A percentile compares a stretch with the other conserved stretches of the same genome.
Conservation (phyloP, 2,113 vertebrate species). For the Trogon melanurus region DNA sequence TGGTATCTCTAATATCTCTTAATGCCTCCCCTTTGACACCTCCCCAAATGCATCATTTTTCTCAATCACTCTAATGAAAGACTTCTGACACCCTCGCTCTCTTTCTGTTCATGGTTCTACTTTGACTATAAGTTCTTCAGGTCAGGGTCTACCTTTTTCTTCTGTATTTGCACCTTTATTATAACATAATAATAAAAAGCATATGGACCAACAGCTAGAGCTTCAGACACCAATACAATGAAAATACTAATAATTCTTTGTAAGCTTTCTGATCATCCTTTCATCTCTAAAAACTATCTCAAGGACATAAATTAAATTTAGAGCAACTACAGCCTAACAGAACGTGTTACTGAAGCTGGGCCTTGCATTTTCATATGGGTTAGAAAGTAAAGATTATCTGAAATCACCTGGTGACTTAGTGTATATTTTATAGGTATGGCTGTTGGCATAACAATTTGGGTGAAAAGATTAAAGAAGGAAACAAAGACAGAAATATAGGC, state of each 20-base stretch:
- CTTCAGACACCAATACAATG: neutral
- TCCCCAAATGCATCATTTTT: conserved; percentile 68
- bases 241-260: conserved; percentile 37
- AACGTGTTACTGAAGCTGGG: neutral
- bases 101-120: conserved; percentile 47
- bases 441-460: neutral
- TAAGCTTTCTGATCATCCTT: neutral
- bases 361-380: neutral
- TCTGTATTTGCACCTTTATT: conserved; percentile 12
- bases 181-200: neutral
- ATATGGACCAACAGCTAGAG: conserved; percentile 11
- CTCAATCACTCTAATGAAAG: conserved; percentile 66
- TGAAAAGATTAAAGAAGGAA: neutral
- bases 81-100: conserved; percentile 59
- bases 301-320: neutral
- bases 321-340: neutral
- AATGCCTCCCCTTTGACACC: conserved; percentile 71
- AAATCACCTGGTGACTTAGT: neutral
- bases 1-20: conserved; percentile 55
- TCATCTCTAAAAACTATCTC: neutral
- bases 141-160: conserved; percentile 55
- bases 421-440: neutral
- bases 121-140: conserved; percentile 53
- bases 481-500: neutral
- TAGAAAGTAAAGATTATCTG: neutral